Percentiles rank a stretch among this genome's conserved stretches.
These are phyloP conservation scores for Protonemura montana DNA, from an alignment of 2,888 invertebrate species.

Conservation along the genomic window DNA sequence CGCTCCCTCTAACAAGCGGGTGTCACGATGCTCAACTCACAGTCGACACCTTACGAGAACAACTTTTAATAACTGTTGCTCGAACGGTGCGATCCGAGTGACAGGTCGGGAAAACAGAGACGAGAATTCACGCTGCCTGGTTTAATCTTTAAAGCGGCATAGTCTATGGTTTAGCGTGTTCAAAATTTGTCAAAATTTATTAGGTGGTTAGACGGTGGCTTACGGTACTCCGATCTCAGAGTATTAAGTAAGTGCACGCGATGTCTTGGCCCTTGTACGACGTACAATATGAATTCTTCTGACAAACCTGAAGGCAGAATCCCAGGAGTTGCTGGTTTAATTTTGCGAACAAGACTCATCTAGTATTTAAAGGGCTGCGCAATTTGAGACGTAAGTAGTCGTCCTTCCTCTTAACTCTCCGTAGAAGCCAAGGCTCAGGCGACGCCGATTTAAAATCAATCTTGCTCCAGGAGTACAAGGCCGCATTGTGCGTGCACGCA, in stretches of 20 bases:
- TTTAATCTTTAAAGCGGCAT: neutral
- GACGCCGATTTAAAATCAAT: constrained; percentile 23
- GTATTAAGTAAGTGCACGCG: neutral
- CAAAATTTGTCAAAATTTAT: neutral
- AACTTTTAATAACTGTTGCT: constrained; percentile 7
- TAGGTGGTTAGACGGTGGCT: neutral
- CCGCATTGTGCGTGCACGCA: neutral
- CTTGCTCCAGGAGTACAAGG: neutral
- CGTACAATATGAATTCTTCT: neutral
- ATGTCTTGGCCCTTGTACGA: neutral
- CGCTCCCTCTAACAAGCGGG: neutral
- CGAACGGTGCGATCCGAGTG: neutral
- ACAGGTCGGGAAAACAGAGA: neutral
- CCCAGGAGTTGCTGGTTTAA: constrained; percentile 22
- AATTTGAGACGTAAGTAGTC: neutral
- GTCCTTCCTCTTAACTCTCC: neutral
- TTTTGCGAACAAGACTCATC: constrained; percentile 22
- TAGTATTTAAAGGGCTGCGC: constrained; percentile 23
- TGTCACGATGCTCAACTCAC: neutral
- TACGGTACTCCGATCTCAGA: neutral
- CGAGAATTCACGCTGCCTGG: neutral
- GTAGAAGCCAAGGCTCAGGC: neutral
- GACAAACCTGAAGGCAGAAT: neutral
- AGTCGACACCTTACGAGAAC: neutral
- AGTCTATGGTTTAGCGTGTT: neutral